Percentiles rank a stretch among this genome's conserved stretches.
phyloP scores from a whole-genome alignment of 2,113 vertebrate species.

The Chionomys nivalis region DNA sequence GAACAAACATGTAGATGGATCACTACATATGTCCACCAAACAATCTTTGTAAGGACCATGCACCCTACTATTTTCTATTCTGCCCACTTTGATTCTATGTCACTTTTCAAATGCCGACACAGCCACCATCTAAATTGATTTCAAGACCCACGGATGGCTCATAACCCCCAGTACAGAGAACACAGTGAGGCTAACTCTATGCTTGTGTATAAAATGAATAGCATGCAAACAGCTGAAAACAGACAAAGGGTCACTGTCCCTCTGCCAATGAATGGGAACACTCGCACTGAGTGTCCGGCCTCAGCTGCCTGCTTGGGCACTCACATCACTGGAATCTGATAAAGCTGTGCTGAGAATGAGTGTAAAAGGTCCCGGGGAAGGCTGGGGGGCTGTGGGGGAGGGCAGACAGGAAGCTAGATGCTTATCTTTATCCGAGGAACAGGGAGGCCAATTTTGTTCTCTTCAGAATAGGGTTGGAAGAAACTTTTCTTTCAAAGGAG shows the following conservation, averaged over 20 bases:
- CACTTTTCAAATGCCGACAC: neutral
- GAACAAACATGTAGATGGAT: neutral
- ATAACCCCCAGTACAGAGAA: slow-evolving; percentile 25
- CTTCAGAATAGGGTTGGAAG: neutral
- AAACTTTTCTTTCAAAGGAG: slow-evolving; percentile 4
- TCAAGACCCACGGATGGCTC: slow-evolving; percentile 40
- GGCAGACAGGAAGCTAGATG: slow-evolving; percentile 32
- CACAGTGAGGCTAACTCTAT: neutral
- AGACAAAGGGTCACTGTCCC: slow-evolving; percentile 61
- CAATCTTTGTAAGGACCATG: neutral
- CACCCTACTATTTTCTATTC: neutral
- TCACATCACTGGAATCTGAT: slow-evolving; percentile 55
- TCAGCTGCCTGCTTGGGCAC: neutral
- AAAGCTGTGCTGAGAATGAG: slow-evolving; percentile 28
- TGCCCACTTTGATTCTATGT: slow-evolving; percentile 35
- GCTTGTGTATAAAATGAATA: slow-evolving; percentile 40
- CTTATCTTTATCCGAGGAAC: slow-evolving; percentile 55
- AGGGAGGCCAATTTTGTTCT: neutral
- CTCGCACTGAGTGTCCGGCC: neutral
- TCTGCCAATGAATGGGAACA: slow-evolving; percentile 18
- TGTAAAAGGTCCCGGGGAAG: neutral
- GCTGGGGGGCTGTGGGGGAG: neutral
- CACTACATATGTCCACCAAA: neutral
- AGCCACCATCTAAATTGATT: slow-evolving; percentile 27
- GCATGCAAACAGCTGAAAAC: neutral